Conservation (phyloP, 2,113 vertebrate genomes). For the Brevimyrus niger region DNA sequence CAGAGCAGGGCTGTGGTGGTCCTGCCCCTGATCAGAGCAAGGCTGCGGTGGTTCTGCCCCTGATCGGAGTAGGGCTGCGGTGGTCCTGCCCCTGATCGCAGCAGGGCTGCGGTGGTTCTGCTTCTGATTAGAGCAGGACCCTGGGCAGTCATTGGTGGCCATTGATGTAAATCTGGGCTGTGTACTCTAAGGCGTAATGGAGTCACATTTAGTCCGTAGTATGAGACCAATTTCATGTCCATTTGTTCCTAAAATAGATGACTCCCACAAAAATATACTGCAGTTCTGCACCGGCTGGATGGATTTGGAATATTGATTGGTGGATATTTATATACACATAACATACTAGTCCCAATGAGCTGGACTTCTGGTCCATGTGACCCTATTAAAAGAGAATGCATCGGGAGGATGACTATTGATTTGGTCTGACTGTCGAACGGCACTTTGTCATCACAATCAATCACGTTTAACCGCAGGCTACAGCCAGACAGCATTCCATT, state of each 20-base stretch:
- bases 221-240: neutral
- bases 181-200: neutral
- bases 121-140: neutral
- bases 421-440: neutral
- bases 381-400: neutral
- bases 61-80: neutral
- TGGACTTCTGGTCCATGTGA: neutral
- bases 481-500: neutral
- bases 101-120: neutral
- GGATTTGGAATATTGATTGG: neutral
- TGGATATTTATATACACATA: neutral
- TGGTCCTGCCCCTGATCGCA: neutral
- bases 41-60: neutral
- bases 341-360: neutral
- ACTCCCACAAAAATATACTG: neutral
- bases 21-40: neutral
- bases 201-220: neutral
- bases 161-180: neutral
- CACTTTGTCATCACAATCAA: neutral
- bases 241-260: neutral
- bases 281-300: neutral
- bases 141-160: neutral
- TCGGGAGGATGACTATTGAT: neutral
- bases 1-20: neutral
- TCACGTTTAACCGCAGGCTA: neutral